Percentiles rank a stretch among this genome's conserved stretches.
Conservation (phyloP, 2,113 vertebrate genomes). For the Alectura lathami region DNA sequence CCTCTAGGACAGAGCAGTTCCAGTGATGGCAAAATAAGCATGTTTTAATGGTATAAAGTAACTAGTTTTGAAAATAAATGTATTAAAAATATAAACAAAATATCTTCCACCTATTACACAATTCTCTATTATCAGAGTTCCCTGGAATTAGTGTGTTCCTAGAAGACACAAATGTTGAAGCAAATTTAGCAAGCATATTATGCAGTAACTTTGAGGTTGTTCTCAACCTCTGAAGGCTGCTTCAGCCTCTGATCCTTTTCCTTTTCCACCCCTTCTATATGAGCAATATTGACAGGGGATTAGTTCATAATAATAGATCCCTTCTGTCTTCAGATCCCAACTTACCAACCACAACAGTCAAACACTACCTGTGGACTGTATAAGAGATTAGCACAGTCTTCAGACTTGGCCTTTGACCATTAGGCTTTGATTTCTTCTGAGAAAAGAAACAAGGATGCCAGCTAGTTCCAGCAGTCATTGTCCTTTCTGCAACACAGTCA, state of each 20-base stretch:
- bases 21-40: neutral
- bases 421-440: neutral
- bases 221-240: neutral
- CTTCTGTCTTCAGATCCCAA: neutral
- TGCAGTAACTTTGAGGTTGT: neutral
- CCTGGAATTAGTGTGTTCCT: neutral
- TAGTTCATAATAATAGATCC: neutral
- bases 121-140: neutral
- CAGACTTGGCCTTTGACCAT: neutral
- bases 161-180: neutral
- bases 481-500: neutral
- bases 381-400: neutral
- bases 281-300: neutral
- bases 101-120: neutral
- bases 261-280: neutral
- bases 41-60: neutral
- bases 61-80: neutral
- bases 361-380: neutral
- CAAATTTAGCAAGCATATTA: neutral
- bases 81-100: neutral
- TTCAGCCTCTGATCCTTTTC: neutral
- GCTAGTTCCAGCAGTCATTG: neutral
- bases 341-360: neutral
- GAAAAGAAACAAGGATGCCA: neutral
- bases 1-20: neutral